phyloP scores from a whole-genome alignment of 1,140 invertebrate genomes.

The Rhagoletis zephyria region DNA sequence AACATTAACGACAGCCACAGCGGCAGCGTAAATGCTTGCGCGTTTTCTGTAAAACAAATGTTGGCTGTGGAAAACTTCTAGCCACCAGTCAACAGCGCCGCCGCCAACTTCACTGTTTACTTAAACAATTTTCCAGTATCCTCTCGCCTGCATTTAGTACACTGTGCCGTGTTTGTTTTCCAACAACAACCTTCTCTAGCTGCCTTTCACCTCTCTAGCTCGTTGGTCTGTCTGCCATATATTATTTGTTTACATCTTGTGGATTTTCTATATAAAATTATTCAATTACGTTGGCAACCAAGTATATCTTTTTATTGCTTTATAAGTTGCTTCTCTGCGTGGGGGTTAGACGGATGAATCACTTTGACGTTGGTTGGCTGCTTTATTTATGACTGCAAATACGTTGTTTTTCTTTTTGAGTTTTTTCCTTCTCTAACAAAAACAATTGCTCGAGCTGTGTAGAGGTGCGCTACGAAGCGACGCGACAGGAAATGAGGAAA shows the following conservation, averaged over 20 bases:
- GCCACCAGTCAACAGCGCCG: not conserved
- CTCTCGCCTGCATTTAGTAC: not conserved
- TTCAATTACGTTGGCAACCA: slow-evolving; percentile 45
- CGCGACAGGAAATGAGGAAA: slow-evolving; percentile 43
- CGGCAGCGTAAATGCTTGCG: not conserved
- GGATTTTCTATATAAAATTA: slow-evolving; percentile 50
- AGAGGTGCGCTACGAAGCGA: not conserved
- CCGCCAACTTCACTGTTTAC: slow-evolving; percentile 44
- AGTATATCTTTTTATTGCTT: slow-evolving; percentile 48
- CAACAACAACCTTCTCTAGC: not conserved
- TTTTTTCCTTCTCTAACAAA: not conserved
- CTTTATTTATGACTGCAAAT: slow-evolving; percentile 35
- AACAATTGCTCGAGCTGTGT: not conserved
- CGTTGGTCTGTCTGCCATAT: slow-evolving; percentile 26
- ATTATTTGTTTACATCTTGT: slow-evolving; percentile 42
- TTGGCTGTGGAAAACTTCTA: slow-evolving; percentile 21
- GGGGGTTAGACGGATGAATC: not conserved
- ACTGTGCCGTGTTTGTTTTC: not conserved
- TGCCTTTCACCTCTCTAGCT: not conserved
- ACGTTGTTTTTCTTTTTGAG: too few relatives aligned
- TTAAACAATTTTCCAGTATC: slow-evolving; percentile 18
- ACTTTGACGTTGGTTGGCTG: not conserved
- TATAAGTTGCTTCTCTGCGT: not conserved
- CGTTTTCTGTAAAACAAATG: not conserved
- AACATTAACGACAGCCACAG: not conserved